phyloP scores from a whole-genome alignment of 2,888 invertebrate species.

The Eupithecia tripunctaria region DNA sequence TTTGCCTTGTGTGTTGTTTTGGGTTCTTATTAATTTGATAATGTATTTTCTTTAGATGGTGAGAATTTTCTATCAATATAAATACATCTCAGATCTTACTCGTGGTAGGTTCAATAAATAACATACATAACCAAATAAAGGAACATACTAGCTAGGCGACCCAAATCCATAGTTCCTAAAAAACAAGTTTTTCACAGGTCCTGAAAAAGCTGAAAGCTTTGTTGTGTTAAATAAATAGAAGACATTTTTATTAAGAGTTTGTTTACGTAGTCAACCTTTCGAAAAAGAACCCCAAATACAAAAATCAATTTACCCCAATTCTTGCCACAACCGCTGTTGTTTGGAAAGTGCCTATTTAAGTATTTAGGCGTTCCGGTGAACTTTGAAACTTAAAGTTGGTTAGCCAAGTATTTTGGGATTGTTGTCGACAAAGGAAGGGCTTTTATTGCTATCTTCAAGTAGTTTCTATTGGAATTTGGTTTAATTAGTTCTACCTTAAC shows the following conservation, averaged over 20 bases:
- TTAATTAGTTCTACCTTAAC: constrained; percentile 13
- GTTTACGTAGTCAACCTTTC: not conserved
- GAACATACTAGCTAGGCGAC: no score
- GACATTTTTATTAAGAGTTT: not conserved
- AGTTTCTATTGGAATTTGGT: constrained; percentile 19
- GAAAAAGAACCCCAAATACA: not conserved
- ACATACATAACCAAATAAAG: no score
- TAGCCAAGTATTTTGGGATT: constrained; percentile 21
- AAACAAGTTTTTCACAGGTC: not conserved
- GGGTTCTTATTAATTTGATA: no score
- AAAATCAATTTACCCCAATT: constrained; percentile 26
- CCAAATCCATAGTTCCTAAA: not conserved
- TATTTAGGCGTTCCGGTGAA: constrained; percentile 29
- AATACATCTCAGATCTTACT: no score
- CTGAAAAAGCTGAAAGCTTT: not conserved
- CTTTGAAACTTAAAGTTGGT: constrained; percentile 27
- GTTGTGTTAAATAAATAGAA: not conserved
- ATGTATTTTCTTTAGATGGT: no score
- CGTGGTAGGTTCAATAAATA: no score
- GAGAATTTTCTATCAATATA: no score
- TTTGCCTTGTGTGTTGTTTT: no score
- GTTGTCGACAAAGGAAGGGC: constrained; percentile 28
- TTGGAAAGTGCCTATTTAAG: constrained; percentile 27
- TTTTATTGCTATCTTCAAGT: constrained; percentile 19
- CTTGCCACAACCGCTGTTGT: constrained; percentile 18